These are phyloP conservation scores for Abrostola tripartita DNA, from an alignment of 2,888 invertebrate genomes.

Conservation along the genomic window DNA sequence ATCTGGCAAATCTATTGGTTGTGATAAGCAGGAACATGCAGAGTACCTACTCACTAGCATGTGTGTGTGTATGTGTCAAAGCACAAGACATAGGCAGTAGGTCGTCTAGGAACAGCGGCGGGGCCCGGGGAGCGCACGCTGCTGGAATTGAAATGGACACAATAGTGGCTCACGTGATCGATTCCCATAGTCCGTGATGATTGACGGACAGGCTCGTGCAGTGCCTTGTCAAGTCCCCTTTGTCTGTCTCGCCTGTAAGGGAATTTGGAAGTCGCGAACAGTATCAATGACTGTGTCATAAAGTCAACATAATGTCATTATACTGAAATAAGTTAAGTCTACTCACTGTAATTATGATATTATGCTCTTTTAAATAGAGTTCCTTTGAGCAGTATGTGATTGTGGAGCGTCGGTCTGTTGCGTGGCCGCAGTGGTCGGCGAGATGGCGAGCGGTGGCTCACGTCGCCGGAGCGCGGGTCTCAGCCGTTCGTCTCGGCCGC, in stretches of 20 bases:
- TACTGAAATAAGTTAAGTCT: conserved; percentile 4
- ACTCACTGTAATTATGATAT: too few species aligned
- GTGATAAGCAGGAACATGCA: conserved; percentile 22
- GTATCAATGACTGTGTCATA: neutral
- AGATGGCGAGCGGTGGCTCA: conserved; percentile 39
- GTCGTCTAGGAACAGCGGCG: conserved; percentile 14
- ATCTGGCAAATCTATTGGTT: conserved; percentile 27
- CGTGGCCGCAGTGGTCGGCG: conserved; percentile 43
- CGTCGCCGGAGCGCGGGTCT: conserved; percentile 50
- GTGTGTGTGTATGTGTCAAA: conserved; percentile 7
- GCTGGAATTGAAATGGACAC: conserved; percentile 33
- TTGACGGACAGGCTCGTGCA: conserved; percentile 43
- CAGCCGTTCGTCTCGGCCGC: conserved; percentile 9
- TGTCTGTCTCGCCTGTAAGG: conserved; percentile 19
- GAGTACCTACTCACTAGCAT: conserved; percentile 4
- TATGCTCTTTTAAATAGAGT: too few species aligned
- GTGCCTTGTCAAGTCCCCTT: conserved; percentile 18
- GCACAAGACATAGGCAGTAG: conserved; percentile 20
- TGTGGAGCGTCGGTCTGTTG: too few species aligned
- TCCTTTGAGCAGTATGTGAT: too few species aligned
- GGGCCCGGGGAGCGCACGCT: conserved; percentile 7
- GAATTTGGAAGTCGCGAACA: conserved; percentile 14
- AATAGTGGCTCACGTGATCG: conserved; percentile 20
- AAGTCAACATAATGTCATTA: neutral
- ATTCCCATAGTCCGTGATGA: conserved; percentile 42